Percentiles rank a stretch among this genome's conserved stretches.
Evolutionary conservation across 2,888 invertebrate species (phyloP).

Genomic region (Hyalella azteca): DNA sequence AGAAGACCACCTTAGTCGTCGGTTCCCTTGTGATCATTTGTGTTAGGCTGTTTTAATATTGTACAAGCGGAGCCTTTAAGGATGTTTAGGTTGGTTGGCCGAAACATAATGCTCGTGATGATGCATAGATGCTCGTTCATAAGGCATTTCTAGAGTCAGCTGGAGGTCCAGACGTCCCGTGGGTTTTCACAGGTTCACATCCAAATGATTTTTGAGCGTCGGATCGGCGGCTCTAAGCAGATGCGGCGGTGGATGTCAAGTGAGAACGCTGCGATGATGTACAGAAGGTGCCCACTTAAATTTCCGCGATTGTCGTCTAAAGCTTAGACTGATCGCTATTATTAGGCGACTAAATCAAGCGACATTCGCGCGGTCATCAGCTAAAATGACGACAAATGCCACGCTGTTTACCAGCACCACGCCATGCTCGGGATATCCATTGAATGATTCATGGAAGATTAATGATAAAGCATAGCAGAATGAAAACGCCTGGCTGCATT

Average conservation of each 20-base stretch:
- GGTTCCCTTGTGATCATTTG: constrained; percentile 34
- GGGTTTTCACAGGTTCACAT: constrained; percentile 6
- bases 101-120: constrained; percentile 37
- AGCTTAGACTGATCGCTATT: too few species aligned
- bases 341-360: too few species aligned
- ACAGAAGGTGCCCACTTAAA: too few species aligned
- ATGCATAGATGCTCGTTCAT: constrained; percentile 34
- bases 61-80: constrained; percentile 36
- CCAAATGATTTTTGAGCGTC: not conserved
- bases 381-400: too few species aligned
- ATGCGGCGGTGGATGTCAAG: not conserved
- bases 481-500: too few species aligned
- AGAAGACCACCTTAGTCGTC: constrained; percentile 33
- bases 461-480: too few species aligned
- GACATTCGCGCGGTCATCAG: too few species aligned
- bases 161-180: constrained; percentile 18
- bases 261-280: too few species aligned
- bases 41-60: constrained; percentile 37
- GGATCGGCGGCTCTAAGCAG: constrained; percentile 2
- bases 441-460: too few species aligned
- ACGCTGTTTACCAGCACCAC: too few species aligned
- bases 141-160: constrained; percentile 32
- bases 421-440: too few species aligned
- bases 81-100: constrained; percentile 37
- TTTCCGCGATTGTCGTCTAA: too few species aligned